Base-by-base conservation (phyloP, 1,140 invertebrate species). In the Yoshiicerus persimilis region DNA sequence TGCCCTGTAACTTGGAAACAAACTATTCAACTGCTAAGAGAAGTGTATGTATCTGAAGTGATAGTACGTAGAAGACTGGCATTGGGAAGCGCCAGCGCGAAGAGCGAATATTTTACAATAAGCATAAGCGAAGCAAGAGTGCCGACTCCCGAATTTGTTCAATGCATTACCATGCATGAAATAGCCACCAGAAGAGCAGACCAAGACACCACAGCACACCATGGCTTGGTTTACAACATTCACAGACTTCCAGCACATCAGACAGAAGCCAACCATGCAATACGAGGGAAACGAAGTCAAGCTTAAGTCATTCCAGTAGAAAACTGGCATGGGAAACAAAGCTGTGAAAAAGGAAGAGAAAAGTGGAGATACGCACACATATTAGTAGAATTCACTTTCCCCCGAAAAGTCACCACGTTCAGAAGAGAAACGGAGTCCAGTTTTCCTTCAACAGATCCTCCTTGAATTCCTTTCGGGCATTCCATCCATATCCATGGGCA, bases 81-180 rank as follows among this genome's bases (percentile, higher is more conserved):
- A 36, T n/a, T 80, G 75, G 75, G 75, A 10, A 80, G 75, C 75
- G 75, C 75, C 75, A 80, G 75, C 75, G 75, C 75, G 75, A 80
- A 80, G 75, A 80, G 32, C 16, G 75, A 34, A 80, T n/a, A 30
- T 11, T 32, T 11, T 11, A 10, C 34, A 36, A 9, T 34, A 16
- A 23, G 16, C 1, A n/a, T 20, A 70, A 32, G 20, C 16, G 5
- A 38, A 38, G 32, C 20, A 32, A 80, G 38, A 38, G 75, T 32
- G 8, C 75, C 13, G 34, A 80, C 36, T 80, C 20, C 75, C 13
- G 34, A 80, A 80, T 80, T 80, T 80, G 16, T 30, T 32, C 75
- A 77, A 77, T 36, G 30, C 32, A 34, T n/a, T 56, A 56, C 20
- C 20, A 56, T 56, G 47, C 47, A 56, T 56, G 47, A 56, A 56